Percentiles rank a stretch among this genome's conserved stretches.
phyloP scores from a whole-genome alignment of 1,140 invertebrate species.

The Atta cephalotes region DNA sequence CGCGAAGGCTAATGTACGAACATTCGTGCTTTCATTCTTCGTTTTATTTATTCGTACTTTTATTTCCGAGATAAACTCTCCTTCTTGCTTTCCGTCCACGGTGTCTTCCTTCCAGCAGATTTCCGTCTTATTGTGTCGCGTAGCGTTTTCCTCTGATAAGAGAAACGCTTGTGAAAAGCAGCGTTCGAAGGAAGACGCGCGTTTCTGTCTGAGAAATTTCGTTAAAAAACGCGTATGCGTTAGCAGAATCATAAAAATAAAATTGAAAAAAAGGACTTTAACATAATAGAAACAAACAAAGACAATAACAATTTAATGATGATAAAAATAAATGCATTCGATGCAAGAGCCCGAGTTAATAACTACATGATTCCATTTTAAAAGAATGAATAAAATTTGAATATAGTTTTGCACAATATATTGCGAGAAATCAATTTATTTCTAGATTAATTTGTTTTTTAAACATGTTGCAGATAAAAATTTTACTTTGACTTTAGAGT shows the following conservation, averaged over 20 bases:
- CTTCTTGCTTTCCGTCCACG: constrained; percentile 64
- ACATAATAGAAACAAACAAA: neutral
- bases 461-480: neutral
- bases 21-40: constrained; percentile 48
- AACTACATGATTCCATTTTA: neutral
- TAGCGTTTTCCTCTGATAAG: constrained; percentile 72
- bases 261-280: neutral
- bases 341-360: neutral
- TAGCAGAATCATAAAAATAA: constrained; percentile 22
- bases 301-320: neutral
- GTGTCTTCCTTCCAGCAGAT: constrained; percentile 77
- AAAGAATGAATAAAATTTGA: neutral
- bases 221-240: constrained; percentile 39
- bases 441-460: neutral
- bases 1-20: constrained; percentile 62
- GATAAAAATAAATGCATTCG: neutral
- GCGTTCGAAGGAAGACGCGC: constrained; percentile 35
- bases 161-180: constrained; percentile 65
- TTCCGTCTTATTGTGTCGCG: constrained; percentile 75
- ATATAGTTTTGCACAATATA: neutral
- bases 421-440: neutral
- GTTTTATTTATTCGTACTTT: constrained; percentile 67
- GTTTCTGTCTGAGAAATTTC: constrained; percentile 51
- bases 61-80: constrained; percentile 71
- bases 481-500: neutral